Evolutionary conservation across 2,113 vertebrate species (phyloP), one percentile per base, ranked within the genome.

Genomic region (Bubalus kerabau): DNA sequence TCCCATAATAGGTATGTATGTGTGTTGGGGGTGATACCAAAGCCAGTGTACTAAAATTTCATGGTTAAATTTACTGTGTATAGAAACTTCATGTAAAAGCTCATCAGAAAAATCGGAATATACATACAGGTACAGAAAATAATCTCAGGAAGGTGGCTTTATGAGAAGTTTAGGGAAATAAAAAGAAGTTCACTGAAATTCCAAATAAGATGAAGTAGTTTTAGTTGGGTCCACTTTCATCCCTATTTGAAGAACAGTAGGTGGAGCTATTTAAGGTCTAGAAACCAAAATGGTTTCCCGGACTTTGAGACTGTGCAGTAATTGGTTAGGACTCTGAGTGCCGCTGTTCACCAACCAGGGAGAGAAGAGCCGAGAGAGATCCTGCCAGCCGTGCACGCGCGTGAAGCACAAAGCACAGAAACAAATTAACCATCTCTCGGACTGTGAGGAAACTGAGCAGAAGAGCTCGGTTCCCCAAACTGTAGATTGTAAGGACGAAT

Each of bases 281-380:
- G 90, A 97, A 81, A 57, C 71, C 40, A 89, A 97, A 84, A 28
- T 86, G 91, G n/a, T 95, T 95, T 96, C 87, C 26, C 3, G 2
- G 59, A 85, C 82, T 91, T 56, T 57, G 95, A 71, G 30, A 93
- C 94, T 95, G 89, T 99, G 99, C 95, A 99, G 56, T 99, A 97
- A 98, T 94, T 26, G 48, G 76, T 98, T 96, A 94, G n/a, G 97
- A 98, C 99, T 96, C 99, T 99, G 98, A 98, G 99, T 94, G 99
- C 98, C 99, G 98, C 99, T 99, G 99, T 99, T 99, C 98, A 97
- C 97, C 98, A 99, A 97, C 98, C 78, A 90, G 96, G 97, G 60
- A 97, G 78, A 97, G 80, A 93, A 94, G 88, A 71, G 32, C 74
- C 11, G 60, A 24, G 95, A 6, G 85, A 43, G 89, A 54, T 85